Evolutionary conservation across 2,797 vertebrate species (phyloP).

Genomic region (Chelon auratus): DNA sequence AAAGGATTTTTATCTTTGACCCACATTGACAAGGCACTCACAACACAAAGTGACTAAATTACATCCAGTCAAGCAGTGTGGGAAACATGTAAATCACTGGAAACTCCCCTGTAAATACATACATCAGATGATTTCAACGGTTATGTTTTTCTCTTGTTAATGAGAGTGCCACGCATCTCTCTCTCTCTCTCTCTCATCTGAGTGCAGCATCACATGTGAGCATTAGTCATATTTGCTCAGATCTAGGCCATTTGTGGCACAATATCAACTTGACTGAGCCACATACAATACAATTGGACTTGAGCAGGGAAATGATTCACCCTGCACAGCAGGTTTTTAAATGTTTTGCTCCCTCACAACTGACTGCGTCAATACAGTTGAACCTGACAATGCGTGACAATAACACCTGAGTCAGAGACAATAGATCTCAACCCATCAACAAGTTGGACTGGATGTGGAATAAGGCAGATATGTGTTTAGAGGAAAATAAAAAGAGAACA

Average conservation of each 20-base stretch:
- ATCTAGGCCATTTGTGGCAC: constrained; percentile 10
- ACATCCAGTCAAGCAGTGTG: neutral
- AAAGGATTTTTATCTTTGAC: neutral
- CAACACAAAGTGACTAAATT: neutral
- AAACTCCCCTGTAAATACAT: too few relatives aligned
- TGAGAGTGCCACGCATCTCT: neutral
- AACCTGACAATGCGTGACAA: constrained; percentile 10
- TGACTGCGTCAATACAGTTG: neutral
- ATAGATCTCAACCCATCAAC: neutral
- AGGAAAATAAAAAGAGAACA: neutral
- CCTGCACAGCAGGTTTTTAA: constrained; percentile 55
- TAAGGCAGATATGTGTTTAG: neutral
- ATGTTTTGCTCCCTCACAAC: constrained; percentile 11
- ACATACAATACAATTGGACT: neutral
- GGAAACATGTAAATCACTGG: neutral
- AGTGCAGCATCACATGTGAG: neutral
- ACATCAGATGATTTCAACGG: neutral
- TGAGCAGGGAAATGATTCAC: constrained; percentile 5
- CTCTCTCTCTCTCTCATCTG: neutral
- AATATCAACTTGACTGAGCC: constrained; percentile 12
- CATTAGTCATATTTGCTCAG: neutral
- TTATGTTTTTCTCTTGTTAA: neutral
- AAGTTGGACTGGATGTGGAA: neutral
- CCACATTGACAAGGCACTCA: neutral
- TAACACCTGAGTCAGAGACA: constrained; percentile 26